Evolutionary conservation across 23 tunicate genomes (phyloP), one percentile per base, ranked within the genome.

Genomic region (Clavelina lepadiformis): DNA sequence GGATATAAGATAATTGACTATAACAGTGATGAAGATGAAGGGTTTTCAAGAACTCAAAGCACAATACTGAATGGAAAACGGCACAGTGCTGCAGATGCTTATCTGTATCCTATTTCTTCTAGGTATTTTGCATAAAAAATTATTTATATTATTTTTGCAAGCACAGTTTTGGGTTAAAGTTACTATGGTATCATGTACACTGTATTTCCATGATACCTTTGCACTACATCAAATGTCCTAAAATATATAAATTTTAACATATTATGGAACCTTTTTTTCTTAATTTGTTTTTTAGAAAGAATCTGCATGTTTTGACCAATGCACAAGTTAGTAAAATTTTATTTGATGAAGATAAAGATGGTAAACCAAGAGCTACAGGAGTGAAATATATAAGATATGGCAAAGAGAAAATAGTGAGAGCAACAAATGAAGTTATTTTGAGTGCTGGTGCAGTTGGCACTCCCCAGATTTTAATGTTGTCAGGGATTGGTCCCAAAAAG

Each of bases 401-500:
- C 19, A 35, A 70, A 51, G 67, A 68, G 21, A 2, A 30, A 19
- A 41, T 26, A 31, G 96, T 80, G 5, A 11, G 30, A 7, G 88
- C 78, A 8, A 59, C 24, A 23, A 88, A 88, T 33, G 96, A 88
- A 63, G 73, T 80, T 23, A 74, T 88, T 1, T 28, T 88, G 30
- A 71, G 87, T 44, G 96, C 66, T 1, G 96, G 96, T 6, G 82
- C 74, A 0, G 26, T 79, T 46, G 87, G 82, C 41, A 80, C 79
- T 23, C 96, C 96, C 4, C 87, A 88, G n/a, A 33, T 88, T n/a
- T 70, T 88, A 1, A 74, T 88, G 96, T 69, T 80, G 21, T 80
- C 88, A 18, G 96, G 96, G 19, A 68, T 88, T 11, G 96, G 96
- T 8, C 79, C 78, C 2, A 63, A 68, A 7, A 45, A 80, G 23